Evolutionary conservation across 2,113 vertebrate genomes (phyloP).

Genomic region (Neolamprologus toae): DNA sequence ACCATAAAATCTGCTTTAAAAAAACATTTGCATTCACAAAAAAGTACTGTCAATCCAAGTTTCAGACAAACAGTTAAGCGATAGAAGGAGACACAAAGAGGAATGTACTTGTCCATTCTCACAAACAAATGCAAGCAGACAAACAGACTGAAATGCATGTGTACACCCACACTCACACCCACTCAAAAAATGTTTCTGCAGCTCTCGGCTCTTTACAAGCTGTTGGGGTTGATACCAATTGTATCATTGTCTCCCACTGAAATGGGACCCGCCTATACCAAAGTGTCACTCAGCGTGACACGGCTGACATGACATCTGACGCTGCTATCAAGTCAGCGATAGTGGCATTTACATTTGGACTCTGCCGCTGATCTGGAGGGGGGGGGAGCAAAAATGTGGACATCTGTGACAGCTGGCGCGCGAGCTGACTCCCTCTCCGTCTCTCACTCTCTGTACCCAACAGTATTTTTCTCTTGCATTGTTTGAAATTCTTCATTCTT

Average conservation of each 20-base stretch:
- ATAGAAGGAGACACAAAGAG: not conserved
- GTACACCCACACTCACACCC: slow-evolving; percentile 19
- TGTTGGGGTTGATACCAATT: not conserved
- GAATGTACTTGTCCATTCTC: not conserved
- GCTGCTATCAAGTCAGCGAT: not conserved
- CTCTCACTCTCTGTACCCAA: not conserved
- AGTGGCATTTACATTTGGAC: slow-evolving; percentile 24
- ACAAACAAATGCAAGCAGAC: not conserved
- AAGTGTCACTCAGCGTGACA: slow-evolving; percentile 7
- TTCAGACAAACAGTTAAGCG: not conserved
- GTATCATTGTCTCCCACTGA: not conserved
- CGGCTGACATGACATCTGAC: slow-evolving; percentile 26
- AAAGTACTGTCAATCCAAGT: not conserved
- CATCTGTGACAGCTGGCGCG: slow-evolving; percentile 28
- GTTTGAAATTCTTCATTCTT: slow-evolving; percentile 19
- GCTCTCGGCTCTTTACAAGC: not conserved
- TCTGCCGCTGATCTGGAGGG: not conserved
- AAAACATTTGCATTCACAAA: not conserved
- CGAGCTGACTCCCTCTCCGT: slow-evolving; percentile 6
- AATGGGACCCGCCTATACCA: not conserved
- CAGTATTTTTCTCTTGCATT: slow-evolving; percentile 13
- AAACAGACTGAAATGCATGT: slow-evolving; percentile 5
- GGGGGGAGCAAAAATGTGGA: slow-evolving; percentile 3
- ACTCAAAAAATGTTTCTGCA: slow-evolving; percentile 18
- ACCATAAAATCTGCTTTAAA: not conserved